These are phyloP conservation scores for Ceriagrion tenellum DNA, from an alignment of 2,888 invertebrate species.

Conservation along the genomic window DNA sequence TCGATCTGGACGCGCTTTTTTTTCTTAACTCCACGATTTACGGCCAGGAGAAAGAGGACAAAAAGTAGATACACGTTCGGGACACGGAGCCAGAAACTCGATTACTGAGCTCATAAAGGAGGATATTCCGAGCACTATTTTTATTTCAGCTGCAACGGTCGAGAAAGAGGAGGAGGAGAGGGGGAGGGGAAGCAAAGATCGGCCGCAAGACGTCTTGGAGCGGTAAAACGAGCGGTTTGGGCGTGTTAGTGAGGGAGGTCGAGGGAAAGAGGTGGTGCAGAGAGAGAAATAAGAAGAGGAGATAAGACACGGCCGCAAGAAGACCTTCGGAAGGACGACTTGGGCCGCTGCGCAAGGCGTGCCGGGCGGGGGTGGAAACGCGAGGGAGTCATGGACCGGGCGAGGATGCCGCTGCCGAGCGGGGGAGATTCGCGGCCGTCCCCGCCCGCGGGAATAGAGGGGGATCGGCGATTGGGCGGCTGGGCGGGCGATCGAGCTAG, in stretches of 20 bases:
- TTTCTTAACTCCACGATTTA: too few relatives aligned
- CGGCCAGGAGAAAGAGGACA: too few relatives aligned
- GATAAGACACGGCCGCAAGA: background rate
- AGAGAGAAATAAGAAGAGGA: background rate
- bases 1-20: too few relatives aligned
- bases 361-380: background rate
- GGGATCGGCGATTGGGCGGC: too few relatives aligned
- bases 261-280: too few relatives aligned
- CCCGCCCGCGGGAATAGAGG: background rate
- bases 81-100: background rate
- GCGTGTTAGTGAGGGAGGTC: background rate
- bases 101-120: background rate
- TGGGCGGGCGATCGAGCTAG: background rate
- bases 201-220: background rate
- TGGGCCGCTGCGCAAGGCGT: background rate
- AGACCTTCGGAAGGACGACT: conserved; percentile 5
- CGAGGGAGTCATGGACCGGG: conserved; percentile 6
- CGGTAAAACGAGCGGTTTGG: conserved; percentile 3
- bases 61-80: too few relatives aligned
- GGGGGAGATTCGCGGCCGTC: background rate
- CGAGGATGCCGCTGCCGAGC: background rate
- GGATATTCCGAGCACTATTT: background rate
- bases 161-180: background rate
- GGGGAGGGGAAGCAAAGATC: background rate
- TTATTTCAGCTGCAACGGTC: background rate